Base-by-base conservation (phyloP, 37 sponge, comb jelly and placozoan genomes). In the Cliona cf. orientalis region DNA sequence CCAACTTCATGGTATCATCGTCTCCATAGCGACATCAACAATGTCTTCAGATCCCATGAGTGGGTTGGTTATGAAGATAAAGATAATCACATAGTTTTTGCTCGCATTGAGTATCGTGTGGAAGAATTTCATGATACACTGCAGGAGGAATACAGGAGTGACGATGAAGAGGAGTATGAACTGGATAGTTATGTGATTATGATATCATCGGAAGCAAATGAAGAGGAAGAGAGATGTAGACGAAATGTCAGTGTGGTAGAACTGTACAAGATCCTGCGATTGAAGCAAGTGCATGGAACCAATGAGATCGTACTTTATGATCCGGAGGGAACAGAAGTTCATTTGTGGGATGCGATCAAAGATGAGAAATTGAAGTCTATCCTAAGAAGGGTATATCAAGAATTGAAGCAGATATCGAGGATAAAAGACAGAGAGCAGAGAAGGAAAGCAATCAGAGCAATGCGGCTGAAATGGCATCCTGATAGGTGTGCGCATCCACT, bases 1-100 rank as follows among this genome's bases (percentile, higher is more conserved):
- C 87, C 80, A 41, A 32, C 44, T n/a, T 2, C 64, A n/a, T 72
- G 64, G 69, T 65, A 73, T 21, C 56, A 60, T 21, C 41, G 63
- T 34, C 67, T 86, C 3, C 71, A 78, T 11, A 28, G 23, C 62
- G 71, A 66, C 36, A 66, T 55, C 46, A 58, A 69, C 32, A 70
- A 84, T 69, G 53, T 79, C 17, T 89, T 89, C 61, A 57, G 70
- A 28, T 72, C 83, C 25, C 65, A 89, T 41, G 90, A 89, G 60
- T 78, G 79, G 85, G 80, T 84, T 49, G 90, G 72, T 21, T 89
- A 72, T 71, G 80, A 84, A 77, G 31, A 44, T 21, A 21, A 29
- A 61, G 66, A 66, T 3, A 29, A 41, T 25, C 43, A 75, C 2
- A 14, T 42, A 19, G 38, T 84, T 17, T 89, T 58, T 82, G 90